Evolutionary conservation across 2,888 invertebrate species (phyloP).

Genomic region (Eupsilia transversa): DNA sequence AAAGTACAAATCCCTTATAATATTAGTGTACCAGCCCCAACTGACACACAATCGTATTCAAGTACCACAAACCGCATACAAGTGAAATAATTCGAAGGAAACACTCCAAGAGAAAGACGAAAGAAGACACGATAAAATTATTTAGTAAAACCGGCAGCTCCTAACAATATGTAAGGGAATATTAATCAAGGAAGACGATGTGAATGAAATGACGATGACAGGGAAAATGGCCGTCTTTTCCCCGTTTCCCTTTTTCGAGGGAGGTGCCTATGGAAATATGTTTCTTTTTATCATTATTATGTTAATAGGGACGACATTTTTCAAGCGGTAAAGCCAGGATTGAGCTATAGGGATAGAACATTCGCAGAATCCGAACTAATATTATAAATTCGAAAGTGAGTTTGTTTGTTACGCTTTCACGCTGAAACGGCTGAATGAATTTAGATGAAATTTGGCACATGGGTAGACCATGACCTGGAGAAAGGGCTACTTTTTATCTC

Average conservation of each 20-base stretch:
- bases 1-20: no score
- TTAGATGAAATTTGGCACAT: no score
- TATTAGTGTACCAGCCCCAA: no score
- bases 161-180: constrained; percentile 16
- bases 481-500: no score
- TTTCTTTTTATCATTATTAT: constrained; percentile 36
- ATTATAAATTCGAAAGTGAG: no score
- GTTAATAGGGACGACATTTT: constrained; percentile 35
- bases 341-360: neutral
- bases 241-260: constrained; percentile 24
- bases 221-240: constrained; percentile 6
- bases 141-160: constrained; percentile 3
- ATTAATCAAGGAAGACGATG: constrained; percentile 45
- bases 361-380: no score
- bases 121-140: constrained; percentile 8
- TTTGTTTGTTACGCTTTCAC: no score
- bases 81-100: constrained; percentile 4
- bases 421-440: no score
- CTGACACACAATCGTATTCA: neutral
- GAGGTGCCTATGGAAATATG: neutral
- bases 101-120: neutral
- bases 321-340: constrained; percentile 12
- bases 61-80: neutral
- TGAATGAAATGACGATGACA: constrained; percentile 36
- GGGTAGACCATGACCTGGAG: no score